Base-by-base conservation (phyloP, 2,888 invertebrate species). In the Arenicola marina region DNA sequence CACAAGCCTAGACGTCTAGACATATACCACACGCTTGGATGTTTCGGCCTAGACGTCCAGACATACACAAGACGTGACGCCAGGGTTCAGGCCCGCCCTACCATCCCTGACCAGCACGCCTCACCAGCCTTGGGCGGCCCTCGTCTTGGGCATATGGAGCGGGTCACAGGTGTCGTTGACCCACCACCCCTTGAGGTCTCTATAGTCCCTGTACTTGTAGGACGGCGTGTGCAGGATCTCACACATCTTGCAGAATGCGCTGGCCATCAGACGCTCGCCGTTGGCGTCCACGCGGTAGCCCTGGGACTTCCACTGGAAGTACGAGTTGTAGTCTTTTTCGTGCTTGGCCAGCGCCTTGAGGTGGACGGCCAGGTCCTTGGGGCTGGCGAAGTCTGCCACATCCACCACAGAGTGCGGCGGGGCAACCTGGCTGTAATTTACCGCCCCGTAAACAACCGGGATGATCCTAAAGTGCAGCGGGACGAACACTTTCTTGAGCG, bases 301-400 rank as follows among this genome's bases (percentile, higher is more conserved):
- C 26, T 26, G 15, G 56, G 3, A 11, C 31, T 59, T 63, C 64
- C 64, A 64, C 21, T 28, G 38, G 24, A 96, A 95, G 83, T 97
- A 97, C 31, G 93, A 91, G 84, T 96, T 96, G 84, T 96, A 97
- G 1, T 93, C 87, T 48, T 89, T 89, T 79, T 95, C 93, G 82
- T 97, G 91, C 69, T 89, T 87, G 81, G 95, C 95, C 62, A 97
- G 87, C 56, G 90, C 88, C 67, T 89, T 89, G 60, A 97, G 86
- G 84, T 95, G 95, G 33, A 89, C 89, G 33, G 96, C 96, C 67
- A 97, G 86, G 73, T 92, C 91, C 75, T 90, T 89, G 0, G 96
- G 91, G 29, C 91, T 90, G 34, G 89, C 89, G 81, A 96, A 97
- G 83, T 97, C 95, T 80, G 96, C 96, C 26, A 97, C 93, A 84